Evolutionary conservation across 2,888 invertebrate genomes (phyloP), one percentile per base, ranked within the genome.

Genomic region (Cephonodes hylas): DNA sequence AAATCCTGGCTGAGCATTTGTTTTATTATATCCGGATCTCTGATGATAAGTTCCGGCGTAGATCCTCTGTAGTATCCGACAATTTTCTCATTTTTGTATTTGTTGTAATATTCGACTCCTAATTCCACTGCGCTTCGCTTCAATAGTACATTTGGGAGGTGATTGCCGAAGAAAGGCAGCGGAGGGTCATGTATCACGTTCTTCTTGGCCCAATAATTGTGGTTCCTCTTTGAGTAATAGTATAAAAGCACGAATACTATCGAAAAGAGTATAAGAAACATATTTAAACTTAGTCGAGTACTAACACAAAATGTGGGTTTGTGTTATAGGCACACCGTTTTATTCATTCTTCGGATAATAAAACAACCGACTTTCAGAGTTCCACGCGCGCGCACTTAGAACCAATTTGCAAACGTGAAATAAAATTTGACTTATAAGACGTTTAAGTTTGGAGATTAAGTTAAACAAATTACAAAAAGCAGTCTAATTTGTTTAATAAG

Each of bases 21-120:
- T 31, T 75, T 80, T 3, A 78, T 71, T 1, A 83, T 67, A 20
- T 77, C 76, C 2, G 83, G 79, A 58, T 84, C 81, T 6, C 75
- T 71, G 13, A 83, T 67, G 2, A 79, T 63, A 0, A 82, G 69
- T 56, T 75, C 74, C 0, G 80, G 79, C 0, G 61, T 69, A 0
- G 64, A 71, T 0, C 75, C 74, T 25, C 65, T 67, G 63, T 72
- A 81, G 23, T 68, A 73, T 0, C 81, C 81, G 2, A 83, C 76
- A 2, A 79, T 66, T 63, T 74, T 76, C 58, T 80, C 81, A 0
- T 69, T 63, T 3, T 71, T 72, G 56, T 73, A 77, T 45, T 73
- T 76, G 53, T 68, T 68, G 44, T 80, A 78, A 25, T 73, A 31
- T 38, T 77, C 73, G 0, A 27, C 7, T 8, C 62, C 46, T 13